Conservation (phyloP, 2,113 vertebrate species). For the Dryoscopus gambensis region DNA sequence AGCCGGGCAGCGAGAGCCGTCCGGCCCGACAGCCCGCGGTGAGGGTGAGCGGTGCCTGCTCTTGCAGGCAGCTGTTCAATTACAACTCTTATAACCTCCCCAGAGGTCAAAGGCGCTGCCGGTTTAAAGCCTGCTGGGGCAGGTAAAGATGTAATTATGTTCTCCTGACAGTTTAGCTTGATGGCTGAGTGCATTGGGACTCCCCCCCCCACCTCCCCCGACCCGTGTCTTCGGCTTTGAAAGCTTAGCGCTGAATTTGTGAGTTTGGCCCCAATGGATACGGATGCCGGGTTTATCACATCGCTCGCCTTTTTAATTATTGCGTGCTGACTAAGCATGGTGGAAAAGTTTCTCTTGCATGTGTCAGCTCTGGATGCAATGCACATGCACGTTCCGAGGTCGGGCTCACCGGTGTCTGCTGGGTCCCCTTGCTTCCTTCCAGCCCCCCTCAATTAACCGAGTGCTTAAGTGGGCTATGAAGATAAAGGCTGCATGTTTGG, state of each 20-base stretch:
- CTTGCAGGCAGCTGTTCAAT: background rate
- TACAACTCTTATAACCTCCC: background rate
- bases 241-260: background rate
- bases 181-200: background rate
- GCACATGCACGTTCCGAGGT: background rate
- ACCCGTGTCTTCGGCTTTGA: background rate
- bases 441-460: background rate
- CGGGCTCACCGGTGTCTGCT: background rate
- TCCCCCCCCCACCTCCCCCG: fast-evolving
- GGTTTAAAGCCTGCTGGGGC: background rate
- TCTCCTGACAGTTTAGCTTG: background rate
- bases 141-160: background rate
- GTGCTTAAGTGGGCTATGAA: background rate
- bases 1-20: background rate
- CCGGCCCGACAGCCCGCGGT: background rate
- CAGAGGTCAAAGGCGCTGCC: background rate
- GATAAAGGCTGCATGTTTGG: background rate
- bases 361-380: background rate
- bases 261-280: background rate
- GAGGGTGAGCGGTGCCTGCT: background rate
- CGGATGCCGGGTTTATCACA: background rate
- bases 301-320: background rate
- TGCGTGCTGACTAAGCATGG: background rate
- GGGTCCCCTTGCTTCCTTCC: background rate
- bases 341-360: background rate